These are phyloP conservation scores for Nannobrachium achirus DNA, from an alignment of 2,113 vertebrate species.

Conservation along the genomic window DNA sequence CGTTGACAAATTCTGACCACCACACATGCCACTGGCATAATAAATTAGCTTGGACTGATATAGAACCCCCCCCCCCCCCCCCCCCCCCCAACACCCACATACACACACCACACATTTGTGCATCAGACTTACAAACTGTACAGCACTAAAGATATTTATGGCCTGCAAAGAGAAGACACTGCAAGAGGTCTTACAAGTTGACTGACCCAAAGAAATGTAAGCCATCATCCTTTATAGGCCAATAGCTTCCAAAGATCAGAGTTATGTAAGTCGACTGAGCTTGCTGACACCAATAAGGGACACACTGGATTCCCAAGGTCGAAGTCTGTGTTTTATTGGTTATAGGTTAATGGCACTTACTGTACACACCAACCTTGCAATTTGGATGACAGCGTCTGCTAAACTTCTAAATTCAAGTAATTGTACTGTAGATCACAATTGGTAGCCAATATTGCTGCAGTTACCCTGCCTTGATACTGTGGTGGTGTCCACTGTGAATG, in stretches of 20 bases:
- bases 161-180: too few relatives aligned
- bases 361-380: background rate
- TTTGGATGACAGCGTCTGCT: too few relatives aligned
- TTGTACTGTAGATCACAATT: background rate
- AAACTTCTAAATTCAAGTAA: background rate
- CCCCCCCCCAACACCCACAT: too few relatives aligned
- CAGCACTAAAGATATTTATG: too few relatives aligned
- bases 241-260: constrained; percentile 39
- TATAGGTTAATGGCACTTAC: background rate
- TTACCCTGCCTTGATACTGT: too few relatives aligned
- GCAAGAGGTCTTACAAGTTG: background rate
- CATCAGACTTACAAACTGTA: too few relatives aligned
- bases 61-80: too few relatives aligned
- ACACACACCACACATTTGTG: too few relatives aligned
- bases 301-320: background rate
- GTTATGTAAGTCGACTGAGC: background rate
- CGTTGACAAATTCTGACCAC: too few relatives aligned
- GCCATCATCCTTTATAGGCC: background rate
- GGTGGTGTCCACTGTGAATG: too few relatives aligned
- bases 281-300: background rate
- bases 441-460: background rate
- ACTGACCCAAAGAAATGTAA: constrained; percentile 30
- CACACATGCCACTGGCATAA: too few relatives aligned
- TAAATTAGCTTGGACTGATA: too few relatives aligned
- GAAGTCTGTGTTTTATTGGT: background rate